phyloP scores from a whole-genome alignment of 2,888 invertebrate genomes.

The Drosophila trichaetosa region DNA sequence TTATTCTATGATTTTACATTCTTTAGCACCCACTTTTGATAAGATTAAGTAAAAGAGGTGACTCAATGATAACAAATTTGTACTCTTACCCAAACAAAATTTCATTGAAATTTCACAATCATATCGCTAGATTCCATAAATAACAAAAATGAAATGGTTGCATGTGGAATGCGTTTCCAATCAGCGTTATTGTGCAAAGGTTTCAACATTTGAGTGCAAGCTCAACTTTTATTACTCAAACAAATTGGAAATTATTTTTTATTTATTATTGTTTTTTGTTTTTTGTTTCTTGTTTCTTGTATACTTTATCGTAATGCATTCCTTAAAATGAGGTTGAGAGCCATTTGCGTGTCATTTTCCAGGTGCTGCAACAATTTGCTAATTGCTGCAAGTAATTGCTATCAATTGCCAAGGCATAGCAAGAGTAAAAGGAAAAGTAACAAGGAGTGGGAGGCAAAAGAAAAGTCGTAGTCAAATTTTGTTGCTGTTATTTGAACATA shows the following conservation, averaged over 20 bases:
- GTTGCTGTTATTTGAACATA: conserved; percentile 6
- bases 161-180: conserved; percentile 11
- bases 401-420: neutral
- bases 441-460: neutral
- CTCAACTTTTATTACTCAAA: conserved; percentile 14
- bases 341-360: conserved; percentile 44
- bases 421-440: neutral
- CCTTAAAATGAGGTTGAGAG: conserved; percentile 2
- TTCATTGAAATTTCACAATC: neutral
- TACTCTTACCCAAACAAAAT: conserved; percentile 1
- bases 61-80: conserved; percentile 24
- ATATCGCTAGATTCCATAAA: neutral
- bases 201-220: conserved; percentile 14
- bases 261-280: conserved; percentile 4
- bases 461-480: conserved; percentile 33
- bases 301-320: conserved; percentile 22
- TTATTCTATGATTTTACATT: conserved; percentile 10
- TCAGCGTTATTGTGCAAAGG: neutral
- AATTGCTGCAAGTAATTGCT: conserved; percentile 55
- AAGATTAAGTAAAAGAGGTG: conserved; percentile 29
- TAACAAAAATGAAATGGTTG: neutral
- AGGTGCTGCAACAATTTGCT: conserved; percentile 53
- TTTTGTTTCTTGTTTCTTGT: neutral
- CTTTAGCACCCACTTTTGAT: conserved; percentile 24
- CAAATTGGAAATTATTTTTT: conserved; percentile 7